Evolutionary conservation across 2,797 vertebrate species (phyloP).

Genomic region (Nyctibius grandis): DNA sequence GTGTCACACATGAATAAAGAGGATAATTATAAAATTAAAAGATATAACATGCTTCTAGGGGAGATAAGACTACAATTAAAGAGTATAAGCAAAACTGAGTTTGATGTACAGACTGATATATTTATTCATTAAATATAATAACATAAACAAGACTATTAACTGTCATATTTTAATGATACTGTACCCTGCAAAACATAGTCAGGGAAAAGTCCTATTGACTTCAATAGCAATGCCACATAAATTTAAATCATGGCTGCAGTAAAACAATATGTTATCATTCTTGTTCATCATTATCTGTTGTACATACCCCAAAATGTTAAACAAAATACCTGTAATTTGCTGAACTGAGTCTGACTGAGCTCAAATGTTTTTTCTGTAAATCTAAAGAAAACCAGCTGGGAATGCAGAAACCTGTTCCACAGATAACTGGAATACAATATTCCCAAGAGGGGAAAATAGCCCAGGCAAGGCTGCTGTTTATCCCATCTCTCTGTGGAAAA

Average conservation of each 20-base stretch:
- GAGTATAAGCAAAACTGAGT: constrained; percentile 62
- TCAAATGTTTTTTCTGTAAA: background rate
- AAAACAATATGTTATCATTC: background rate
- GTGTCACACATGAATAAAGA: constrained; percentile 67
- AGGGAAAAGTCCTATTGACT: constrained; percentile 38
- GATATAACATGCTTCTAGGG: constrained; percentile 52
- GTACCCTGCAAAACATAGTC: constrained; percentile 19
- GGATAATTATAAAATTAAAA: constrained; percentile 70
- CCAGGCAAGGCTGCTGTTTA: background rate
- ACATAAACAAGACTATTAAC: constrained; percentile 66
- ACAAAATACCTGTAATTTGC: background rate
- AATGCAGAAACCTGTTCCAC: constrained; percentile 22
- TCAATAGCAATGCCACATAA: constrained; percentile 28
- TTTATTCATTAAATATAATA: constrained; percentile 69
- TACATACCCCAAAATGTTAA: background rate
- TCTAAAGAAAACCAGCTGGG: background rate
- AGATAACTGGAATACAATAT: background rate
- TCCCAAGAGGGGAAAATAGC: background rate
- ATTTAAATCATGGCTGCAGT: constrained; percentile 16
- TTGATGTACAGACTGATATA: constrained; percentile 65
- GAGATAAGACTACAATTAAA: constrained; percentile 66
- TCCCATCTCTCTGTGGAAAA: background rate
- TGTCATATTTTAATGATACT: constrained; percentile 60
- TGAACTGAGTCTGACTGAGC: background rate
- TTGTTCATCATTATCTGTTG: background rate